These are phyloP conservation scores for Trichonephila inaurata DNA, from an alignment of 1,140 invertebrate genomes.

Conservation along the genomic window DNA sequence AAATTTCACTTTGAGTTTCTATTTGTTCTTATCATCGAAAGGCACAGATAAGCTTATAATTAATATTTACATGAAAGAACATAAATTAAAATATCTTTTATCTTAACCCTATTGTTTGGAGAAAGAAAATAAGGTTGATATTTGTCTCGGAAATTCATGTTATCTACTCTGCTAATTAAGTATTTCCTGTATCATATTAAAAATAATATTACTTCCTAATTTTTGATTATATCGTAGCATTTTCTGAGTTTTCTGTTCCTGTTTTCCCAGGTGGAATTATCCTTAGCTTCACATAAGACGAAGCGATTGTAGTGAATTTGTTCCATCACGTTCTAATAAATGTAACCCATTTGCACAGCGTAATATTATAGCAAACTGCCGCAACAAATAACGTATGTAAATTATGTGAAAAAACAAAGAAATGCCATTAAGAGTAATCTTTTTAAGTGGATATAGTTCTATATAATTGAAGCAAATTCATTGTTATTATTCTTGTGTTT, in stretches of 20 bases:
- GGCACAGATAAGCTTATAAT: neutral
- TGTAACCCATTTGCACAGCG: too few relatives aligned
- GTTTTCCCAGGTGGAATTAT: neutral
- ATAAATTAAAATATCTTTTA: constrained; percentile 12
- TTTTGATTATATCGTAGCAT: neutral
- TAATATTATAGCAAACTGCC: too few relatives aligned
- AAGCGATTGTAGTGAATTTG: too few relatives aligned
- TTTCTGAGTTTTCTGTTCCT: neutral
- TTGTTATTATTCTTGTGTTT: too few relatives aligned
- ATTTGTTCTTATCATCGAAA: neutral
- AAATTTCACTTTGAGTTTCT: neutral
- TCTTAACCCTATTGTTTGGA: neutral
- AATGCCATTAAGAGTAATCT: too few relatives aligned
- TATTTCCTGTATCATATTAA: neutral
- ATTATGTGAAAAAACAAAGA: too few relatives aligned
- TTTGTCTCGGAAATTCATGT: neutral
- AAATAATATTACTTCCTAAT: neutral
- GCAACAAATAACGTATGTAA: too few relatives aligned
- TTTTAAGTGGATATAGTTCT: too few relatives aligned
- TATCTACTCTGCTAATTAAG: neutral
- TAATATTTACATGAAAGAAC: neutral
- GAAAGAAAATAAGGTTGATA: neutral
- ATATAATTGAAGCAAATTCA: too few relatives aligned
- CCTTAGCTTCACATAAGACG: too few relatives aligned
- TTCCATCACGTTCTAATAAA: too few relatives aligned